Base-by-base conservation (phyloP, 2,113 vertebrate species). In the Embiotoca jacksoni region DNA sequence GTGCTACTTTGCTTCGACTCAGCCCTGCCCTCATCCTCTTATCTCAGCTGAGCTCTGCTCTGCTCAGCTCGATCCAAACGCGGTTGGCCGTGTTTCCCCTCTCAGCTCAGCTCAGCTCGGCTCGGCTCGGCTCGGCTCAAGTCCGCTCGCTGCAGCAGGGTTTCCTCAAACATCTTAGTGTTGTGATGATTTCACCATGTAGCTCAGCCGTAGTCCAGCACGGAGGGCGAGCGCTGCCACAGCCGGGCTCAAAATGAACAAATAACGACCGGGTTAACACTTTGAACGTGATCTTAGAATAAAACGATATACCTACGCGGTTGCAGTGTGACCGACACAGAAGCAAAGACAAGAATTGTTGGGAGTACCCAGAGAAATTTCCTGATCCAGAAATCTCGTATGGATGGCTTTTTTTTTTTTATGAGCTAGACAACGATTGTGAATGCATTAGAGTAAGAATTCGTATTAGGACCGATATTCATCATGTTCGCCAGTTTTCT, bases 301-400 rank as follows among this genome's bases (percentile, higher is more conserved):
- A 47, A 47, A 57, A 1, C 1, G 4, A 2, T 54, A 23, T 1
- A 23, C 37, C 37, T 67, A 54, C 77, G 36, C 47, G 66, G 73
- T 7, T 60, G 39, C 60, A 30, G 54, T 56, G 36, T 5, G 13
- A 4, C 35, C 15, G 49, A 61, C 7, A 33, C 33, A 64, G 49
- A 71, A 14, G 70, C 47, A 55, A 31, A 50, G 75, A 16, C 71
- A 75, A 72, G 49, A 46, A 37, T 47, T 75, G 53, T 47, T 30
- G 5, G 61, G 62, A 82, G 69, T 71, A 70, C 50, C 41, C 56
- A 41, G 52, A 78, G 61, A 31, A 66, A 81, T 87, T 86, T 91
- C 73, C 73, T 77, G 54, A 56, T 44, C 60, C 75, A 77, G 86
- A 78, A 88, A 78, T 75, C 33, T 68, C 3, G 57, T 53, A 64